A percentile compares a stretch with the other conserved stretches of the same genome.
Conservation (phyloP, 1,140 invertebrate species). For the Bombus huntii region DNA sequence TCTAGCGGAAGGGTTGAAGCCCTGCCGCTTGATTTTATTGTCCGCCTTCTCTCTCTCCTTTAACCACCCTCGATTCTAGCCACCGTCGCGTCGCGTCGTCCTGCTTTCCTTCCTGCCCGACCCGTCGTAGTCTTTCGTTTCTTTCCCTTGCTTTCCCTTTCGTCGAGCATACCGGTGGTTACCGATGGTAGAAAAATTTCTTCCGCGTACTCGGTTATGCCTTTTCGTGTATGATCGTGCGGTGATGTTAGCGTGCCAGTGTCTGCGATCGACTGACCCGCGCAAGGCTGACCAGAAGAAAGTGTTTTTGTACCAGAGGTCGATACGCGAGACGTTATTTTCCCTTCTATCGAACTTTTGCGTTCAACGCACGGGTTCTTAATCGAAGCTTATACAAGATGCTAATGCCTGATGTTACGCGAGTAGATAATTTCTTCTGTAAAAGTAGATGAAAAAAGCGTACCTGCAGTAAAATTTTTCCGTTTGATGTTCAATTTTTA, state of each 20-base stretch:
- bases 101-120: too few relatives aligned
- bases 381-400: background rate
- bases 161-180: slow-evolving; percentile 43
- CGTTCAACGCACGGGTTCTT: background rate
- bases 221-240: slow-evolving; percentile 35
- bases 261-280: slow-evolving; percentile 68
- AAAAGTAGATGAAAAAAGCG: too few relatives aligned
- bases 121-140: slow-evolving; percentile 57
- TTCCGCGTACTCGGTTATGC: slow-evolving; percentile 56
- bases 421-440: too few relatives aligned
- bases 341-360: background rate
- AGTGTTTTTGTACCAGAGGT: slow-evolving; percentile 8
- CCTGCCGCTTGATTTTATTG: slow-evolving; percentile 80
- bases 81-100: background rate
- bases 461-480: too few relatives aligned
- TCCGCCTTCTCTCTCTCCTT: slow-evolving; percentile 52
- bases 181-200: slow-evolving; percentile 50
- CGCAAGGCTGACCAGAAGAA: slow-evolving; percentile 66
- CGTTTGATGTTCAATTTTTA: background rate
- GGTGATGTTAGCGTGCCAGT: background rate
- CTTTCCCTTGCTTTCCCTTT: slow-evolving; percentile 63
- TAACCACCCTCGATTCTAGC: slow-evolving; percentile 57
- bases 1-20: slow-evolving; percentile 76
- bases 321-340: background rate
- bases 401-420: background rate